Base-by-base conservation (phyloP, 2,888 invertebrate species). In the Agrilus cyanescens region DNA sequence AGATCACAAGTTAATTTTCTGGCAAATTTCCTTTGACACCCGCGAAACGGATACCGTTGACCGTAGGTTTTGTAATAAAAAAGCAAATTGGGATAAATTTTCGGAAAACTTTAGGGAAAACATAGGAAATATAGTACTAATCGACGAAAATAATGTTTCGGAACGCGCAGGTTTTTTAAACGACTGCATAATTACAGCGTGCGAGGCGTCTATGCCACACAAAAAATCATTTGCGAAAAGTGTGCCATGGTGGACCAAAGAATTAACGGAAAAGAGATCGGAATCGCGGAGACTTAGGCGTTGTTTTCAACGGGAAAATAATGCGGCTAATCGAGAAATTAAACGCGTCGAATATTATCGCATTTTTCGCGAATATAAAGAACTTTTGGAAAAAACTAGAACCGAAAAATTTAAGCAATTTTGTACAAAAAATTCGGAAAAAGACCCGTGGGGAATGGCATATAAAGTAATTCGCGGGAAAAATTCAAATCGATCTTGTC, bases 201-300 rank as follows among this genome's bases (percentile, higher is more conserved):
- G 43, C 37, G 40, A 38, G 12, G 29, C 1, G 6, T 43, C 43
- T 1, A 45, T 49, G 43, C 41, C 45, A 18, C 29, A 15, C 6
- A 36, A 34, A 32, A 38, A 37, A 32, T 5, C 3, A 8, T 39
- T 35, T 15, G 33, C 29, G 4, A 40, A 41, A 2, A 42, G 32
- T 15, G 46, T 49, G 4, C 46, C 49, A 1, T 49, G 47, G 47
- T 47, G 49, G 44, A 45, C 49, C n/a, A 31, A 31, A 12, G 29
- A 49, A 18, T 20, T 49, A 2, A 45, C n/a, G 10, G 37, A 41
- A 7, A 29, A 31, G 1, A n/a, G n/a, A n/a, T n/a, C n/a, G n/a
- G n/a, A n/a, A n/a, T n/a, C n/a, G n/a, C 37, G 40, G 13, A n/a
- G 32, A 7, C 34, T 38, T 7, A 36, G 45, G 8, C 13, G 41